phyloP scores from a whole-genome alignment of 2,113 vertebrate genomes.

The Otus sunia region DNA sequence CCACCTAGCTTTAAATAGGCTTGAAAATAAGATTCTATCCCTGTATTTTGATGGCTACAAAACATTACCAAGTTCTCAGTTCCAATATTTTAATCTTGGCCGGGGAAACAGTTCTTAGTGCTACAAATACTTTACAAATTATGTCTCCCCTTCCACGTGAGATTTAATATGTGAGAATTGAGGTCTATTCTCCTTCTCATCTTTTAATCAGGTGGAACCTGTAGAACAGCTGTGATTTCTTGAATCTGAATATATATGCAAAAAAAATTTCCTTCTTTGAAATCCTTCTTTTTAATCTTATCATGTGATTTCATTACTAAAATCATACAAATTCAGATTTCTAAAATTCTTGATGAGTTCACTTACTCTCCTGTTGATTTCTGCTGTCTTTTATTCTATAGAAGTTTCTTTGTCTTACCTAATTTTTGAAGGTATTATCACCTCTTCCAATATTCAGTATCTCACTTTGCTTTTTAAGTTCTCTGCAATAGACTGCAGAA shows the following conservation, averaged over 20 bases:
- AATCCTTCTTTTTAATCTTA: background rate
- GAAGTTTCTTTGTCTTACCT: background rate
- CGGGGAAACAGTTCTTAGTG: background rate
- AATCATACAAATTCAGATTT: background rate
- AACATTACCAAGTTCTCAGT: background rate
- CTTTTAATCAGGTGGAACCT: background rate
- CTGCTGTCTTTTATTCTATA: background rate
- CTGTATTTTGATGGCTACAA: background rate
- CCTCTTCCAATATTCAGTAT: background rate
- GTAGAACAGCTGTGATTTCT: background rate
- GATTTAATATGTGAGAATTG: background rate
- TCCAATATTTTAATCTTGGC: background rate
- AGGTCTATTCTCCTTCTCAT: background rate
- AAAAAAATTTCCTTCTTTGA: background rate
- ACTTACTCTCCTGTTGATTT: background rate
- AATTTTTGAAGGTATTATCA: background rate
- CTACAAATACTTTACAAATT: background rate
- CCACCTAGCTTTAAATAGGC: background rate
- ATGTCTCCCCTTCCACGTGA: background rate
- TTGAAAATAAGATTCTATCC: background rate
- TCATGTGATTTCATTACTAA: background rate
- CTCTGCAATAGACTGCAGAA: background rate
- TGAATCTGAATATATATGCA: background rate
- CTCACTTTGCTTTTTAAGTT: background rate
- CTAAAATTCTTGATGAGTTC: background rate